Conservation (phyloP, 2,113 vertebrate species). For the Cairina moschata region DNA sequence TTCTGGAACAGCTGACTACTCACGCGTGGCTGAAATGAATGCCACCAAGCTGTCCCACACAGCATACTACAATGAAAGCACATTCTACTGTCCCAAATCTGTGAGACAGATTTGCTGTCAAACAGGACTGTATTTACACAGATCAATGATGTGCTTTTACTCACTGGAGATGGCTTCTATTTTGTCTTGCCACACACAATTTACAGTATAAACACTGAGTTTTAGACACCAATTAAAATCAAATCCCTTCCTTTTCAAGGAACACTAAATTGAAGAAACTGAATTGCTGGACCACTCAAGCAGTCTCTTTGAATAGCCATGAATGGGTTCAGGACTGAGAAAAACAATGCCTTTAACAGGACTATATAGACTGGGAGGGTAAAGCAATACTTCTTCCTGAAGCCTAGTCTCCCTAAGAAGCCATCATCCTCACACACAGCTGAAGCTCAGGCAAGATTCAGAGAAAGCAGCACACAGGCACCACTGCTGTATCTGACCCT, state of each 20-base stretch:
- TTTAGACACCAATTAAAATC: not conserved
- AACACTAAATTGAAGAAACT: not conserved
- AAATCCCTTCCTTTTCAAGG: not conserved
- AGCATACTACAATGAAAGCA: not conserved
- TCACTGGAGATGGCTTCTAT: not conserved
- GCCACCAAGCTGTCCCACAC: not conserved
- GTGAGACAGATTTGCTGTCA: not conserved
- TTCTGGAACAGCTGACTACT: not conserved
- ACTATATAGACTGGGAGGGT: fast-evolving
- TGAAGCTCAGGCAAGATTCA: not conserved
- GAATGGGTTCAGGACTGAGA: not conserved
- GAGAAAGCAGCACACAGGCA: not conserved
- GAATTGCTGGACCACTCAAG: not conserved
- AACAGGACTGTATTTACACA: not conserved
- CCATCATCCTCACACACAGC: fast-evolving
- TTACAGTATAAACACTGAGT: not conserved
- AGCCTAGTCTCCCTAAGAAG: not conserved
- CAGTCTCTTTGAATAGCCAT: not conserved
- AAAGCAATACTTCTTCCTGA: not conserved
- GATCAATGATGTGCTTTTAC: not conserved
- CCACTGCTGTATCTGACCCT: not conserved
- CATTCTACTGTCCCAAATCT: not conserved
- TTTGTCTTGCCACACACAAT: not conserved
- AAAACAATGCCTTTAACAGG: not conserved
- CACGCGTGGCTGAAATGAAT: not conserved